Conservation (phyloP, 2,113 vertebrate species). For the Triplophysa tibetana region DNA sequence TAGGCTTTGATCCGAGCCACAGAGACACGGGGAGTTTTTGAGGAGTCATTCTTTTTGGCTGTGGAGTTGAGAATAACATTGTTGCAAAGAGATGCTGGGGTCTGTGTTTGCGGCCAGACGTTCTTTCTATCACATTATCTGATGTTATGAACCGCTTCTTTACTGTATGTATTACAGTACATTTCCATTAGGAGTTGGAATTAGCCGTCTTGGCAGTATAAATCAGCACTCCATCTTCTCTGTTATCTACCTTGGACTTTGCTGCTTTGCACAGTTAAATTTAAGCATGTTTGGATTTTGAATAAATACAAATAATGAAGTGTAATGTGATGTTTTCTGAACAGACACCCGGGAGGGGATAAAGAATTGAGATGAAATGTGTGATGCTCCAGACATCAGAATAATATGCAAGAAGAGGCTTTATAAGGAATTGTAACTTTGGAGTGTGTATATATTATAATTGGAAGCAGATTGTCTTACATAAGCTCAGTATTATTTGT, state of each 20-base stretch:
- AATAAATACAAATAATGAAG: no score
- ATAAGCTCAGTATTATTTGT: slow-evolving; percentile 32
- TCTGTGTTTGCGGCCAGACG: neutral
- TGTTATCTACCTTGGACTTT: neutral
- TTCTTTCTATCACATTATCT: neutral
- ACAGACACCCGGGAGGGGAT: neutral
- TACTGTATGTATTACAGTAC: neutral
- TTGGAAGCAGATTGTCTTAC: slow-evolving; percentile 32
- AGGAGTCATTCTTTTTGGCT: slow-evolving; percentile 19
- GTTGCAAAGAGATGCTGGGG: neutral
- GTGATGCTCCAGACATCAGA: slow-evolving; percentile 8
- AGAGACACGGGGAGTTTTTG: neutral
- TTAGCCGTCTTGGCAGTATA: no score
- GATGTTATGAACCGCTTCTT: neutral
- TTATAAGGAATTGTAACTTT: slow-evolving; percentile 45
- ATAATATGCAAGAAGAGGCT: slow-evolving; percentile 27
- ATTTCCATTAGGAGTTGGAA: neutral
- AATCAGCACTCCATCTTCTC: no score
- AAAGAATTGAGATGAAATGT: slow-evolving; percentile 2
- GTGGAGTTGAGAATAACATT: slow-evolving; percentile 15
- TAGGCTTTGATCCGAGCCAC: slow-evolving; percentile 40
- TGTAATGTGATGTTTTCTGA: neutral
- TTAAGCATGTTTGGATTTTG: no score
- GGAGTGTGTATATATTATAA: slow-evolving; percentile 14
- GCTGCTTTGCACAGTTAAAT: no score